Base-by-base conservation (phyloP, 2,113 vertebrate species). In the Gobio gobio region DNA sequence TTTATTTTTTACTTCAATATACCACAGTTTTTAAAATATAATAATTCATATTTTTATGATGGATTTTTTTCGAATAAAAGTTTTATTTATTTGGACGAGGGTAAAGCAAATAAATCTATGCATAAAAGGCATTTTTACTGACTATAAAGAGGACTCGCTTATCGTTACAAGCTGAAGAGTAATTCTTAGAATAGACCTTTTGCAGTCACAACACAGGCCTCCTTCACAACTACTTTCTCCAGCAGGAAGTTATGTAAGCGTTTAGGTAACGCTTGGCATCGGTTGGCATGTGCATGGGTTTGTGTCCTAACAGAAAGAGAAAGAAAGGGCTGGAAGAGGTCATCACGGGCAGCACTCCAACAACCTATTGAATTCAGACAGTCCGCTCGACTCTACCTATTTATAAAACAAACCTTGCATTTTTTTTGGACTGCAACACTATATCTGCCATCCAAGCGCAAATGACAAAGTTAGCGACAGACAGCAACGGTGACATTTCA, bases 201-300 rank as follows among this genome's bases (percentile, higher is more conserved):
- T 66, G n/a, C 10, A 33, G 64, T 56, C 16, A 29, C 2, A 3
- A 3, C 16, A 29, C 2, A 3, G 7, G 54, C 40, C 58, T 0
- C 26, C 61, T 66, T 49, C 29, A 68, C 13, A 36, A n/a, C 79
- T 68, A 10, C 79, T 64, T 7, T 51, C 79, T 68, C 54, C 61
- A 70, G 33, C 64, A 72, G 64, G 47, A 82, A 47, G 29, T 73
- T 63, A 54, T 51, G 77, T 47, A 73, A 81, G 54, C 10, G 8
- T 72, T 40, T 49, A 47, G 40, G 40, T 61, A 80, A 78, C 29
- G 13, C 8, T 63, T 63, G 18, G 64, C 84, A 51, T 47, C 26
- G 40, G 40, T 7, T 40, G 40, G 2, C 18, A 36, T 59, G 29
- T 24, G 83, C 24, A 79, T 58, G 33, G 1, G 5, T 33, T 36